Evolutionary conservation across 2,113 vertebrate species (phyloP).

Genomic region (Dolichotis patagonum): DNA sequence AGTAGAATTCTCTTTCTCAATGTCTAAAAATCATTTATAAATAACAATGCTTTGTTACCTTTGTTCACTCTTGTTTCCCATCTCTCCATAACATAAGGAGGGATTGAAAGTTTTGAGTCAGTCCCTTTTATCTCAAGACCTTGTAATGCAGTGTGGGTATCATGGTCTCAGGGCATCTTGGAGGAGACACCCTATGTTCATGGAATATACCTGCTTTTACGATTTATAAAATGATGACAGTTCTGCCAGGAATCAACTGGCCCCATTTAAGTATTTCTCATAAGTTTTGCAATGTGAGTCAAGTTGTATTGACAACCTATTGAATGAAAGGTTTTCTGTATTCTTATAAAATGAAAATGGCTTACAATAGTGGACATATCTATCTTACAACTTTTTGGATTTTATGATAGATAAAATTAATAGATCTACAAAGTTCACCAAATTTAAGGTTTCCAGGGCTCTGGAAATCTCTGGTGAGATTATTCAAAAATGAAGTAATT

Average conservation of each 20-base stretch:
- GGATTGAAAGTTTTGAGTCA: fast-evolving
- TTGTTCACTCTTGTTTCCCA: background rate
- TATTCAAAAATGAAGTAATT: background rate
- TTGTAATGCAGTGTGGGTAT: background rate
- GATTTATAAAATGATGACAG: background rate
- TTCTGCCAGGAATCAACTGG: background rate
- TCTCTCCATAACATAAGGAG: background rate
- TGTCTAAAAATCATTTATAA: background rate
- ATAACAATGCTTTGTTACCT: background rate
- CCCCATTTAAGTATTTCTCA: background rate
- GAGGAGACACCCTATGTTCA: background rate
- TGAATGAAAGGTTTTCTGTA: background rate
- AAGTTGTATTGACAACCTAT: background rate
- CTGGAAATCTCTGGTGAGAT: background rate
- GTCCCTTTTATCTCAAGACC: fast-evolving
- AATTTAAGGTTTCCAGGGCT: background rate
- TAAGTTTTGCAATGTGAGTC: background rate
- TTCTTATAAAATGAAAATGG: background rate
- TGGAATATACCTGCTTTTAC: too few species aligned
- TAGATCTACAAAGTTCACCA: background rate
- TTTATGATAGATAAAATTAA: background rate
- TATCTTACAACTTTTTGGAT: background rate
- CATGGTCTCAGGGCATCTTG: too few species aligned
- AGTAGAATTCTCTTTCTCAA: background rate
- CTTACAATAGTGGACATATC: conserved; percentile 10